A percentile compares a stretch with the other conserved stretches of the same genome.
These are phyloP conservation scores for Sogatella furcifera DNA, from an alignment of 1,140 invertebrate genomes.

Conservation along the genomic window DNA sequence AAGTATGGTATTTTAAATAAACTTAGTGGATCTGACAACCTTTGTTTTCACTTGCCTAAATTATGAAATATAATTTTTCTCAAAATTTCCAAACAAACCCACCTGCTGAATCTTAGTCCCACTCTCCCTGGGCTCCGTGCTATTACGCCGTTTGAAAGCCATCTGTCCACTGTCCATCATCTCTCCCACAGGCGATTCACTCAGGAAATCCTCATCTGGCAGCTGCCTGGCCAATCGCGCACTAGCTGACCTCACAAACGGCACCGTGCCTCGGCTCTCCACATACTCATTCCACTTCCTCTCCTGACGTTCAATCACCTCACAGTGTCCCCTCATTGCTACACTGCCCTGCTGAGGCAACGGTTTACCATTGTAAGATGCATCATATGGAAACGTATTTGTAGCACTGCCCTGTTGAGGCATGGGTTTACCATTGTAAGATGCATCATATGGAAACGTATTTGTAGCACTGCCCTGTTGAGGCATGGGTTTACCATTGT, in stretches of 20 bases:
- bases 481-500: too few species aligned
- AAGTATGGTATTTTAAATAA: too few species aligned
- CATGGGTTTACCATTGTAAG: too few species aligned
- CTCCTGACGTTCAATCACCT: slow-evolving; percentile 16
- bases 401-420: too few species aligned
- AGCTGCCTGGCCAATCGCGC: slow-evolving; percentile 50
- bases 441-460: too few species aligned
- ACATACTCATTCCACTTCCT: slow-evolving; percentile 27
- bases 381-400: too few species aligned
- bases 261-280: slow-evolving; percentile 27
- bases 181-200: too few species aligned
- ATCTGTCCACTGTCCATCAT: slow-evolving; percentile 6
- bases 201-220: slow-evolving; percentile 5
- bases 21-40: too few species aligned
- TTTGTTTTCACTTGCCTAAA: too few species aligned
- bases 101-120: slow-evolving; percentile 54
- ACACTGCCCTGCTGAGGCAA: slow-evolving; percentile 27
- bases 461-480: too few species aligned
- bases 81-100: background rate
- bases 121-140: slow-evolving; percentile 39
- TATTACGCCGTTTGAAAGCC: slow-evolving; percentile 17
- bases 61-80: too few species aligned
- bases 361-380: too few species aligned
- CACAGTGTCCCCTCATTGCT: slow-evolving; percentile 15
- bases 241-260: slow-evolving; percentile 64